phyloP scores from a whole-genome alignment of 1,140 invertebrate genomes.

The Drosophila leontia region DNA sequence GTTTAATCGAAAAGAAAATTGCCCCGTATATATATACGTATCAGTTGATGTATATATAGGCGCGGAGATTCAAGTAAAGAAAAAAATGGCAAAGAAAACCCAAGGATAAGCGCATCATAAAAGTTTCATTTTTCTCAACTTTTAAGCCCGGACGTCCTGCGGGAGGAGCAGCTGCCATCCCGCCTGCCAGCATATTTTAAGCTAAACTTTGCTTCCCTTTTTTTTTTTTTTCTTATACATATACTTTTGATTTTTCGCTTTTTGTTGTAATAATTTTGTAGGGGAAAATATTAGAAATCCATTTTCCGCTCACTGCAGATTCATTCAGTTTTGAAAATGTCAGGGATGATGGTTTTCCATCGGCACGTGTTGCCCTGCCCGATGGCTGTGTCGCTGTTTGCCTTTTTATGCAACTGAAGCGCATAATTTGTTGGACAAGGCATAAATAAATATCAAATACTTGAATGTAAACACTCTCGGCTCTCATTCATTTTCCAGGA shows the following conservation, averaged over 20 bases:
- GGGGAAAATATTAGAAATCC: slow-evolving; percentile 81
- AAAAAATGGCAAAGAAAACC: background rate
- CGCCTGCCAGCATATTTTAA: slow-evolving; percentile 72
- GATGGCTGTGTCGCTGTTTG: slow-evolving; percentile 31
- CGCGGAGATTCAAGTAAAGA: background rate
- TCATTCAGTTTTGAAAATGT: slow-evolving; percentile 82
- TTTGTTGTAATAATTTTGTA: slow-evolving; percentile 41
- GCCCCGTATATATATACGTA: slow-evolving; percentile 13
- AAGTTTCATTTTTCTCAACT: slow-evolving; percentile 85
- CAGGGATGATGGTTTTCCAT: slow-evolving; percentile 16
- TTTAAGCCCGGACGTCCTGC: slow-evolving; percentile 84
- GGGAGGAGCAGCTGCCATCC: slow-evolving; percentile 43
- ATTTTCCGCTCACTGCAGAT: slow-evolving; percentile 84
- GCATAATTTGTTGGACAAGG: slow-evolving; percentile 82
- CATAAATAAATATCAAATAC: slow-evolving; percentile 78
- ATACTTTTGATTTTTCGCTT: slow-evolving; percentile 3
- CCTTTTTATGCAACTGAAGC: slow-evolving; percentile 78
- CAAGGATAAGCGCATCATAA: slow-evolving; percentile 65
- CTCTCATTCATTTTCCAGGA: slow-evolving; percentile 43
- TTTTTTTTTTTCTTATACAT: slow-evolving; percentile 7
- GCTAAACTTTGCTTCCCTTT: slow-evolving; percentile 23
- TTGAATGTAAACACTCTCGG: slow-evolving; percentile 43
- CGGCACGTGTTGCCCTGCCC: slow-evolving; percentile 69
- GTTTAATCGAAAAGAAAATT: slow-evolving; percentile 83
- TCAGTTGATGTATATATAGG: slow-evolving; percentile 1